phyloP scores from a whole-genome alignment of 2,113 vertebrate species.

The Halcyon senegalensis region DNA sequence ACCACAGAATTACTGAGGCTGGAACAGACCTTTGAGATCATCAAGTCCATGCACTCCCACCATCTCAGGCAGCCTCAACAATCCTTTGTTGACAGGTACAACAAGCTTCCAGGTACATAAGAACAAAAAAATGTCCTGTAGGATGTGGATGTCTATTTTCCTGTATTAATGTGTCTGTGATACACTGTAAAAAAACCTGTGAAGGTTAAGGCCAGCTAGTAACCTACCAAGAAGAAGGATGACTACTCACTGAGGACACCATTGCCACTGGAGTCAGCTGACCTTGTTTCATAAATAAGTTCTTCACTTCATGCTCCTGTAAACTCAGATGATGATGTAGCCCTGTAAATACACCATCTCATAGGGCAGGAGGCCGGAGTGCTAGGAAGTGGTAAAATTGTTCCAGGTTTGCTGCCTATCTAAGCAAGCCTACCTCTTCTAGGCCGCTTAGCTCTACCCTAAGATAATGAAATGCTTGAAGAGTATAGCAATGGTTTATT shows the following conservation, averaged over 20 bases:
- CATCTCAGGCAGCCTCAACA: neutral
- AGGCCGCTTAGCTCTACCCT: neutral
- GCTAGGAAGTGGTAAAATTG: neutral
- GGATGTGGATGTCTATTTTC: neutral
- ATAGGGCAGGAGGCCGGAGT: neutral
- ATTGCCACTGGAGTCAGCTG: neutral
- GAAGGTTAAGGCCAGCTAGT: neutral
- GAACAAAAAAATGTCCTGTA: neutral
- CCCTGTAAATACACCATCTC: neutral
- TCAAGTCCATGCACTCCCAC: fast-evolving
- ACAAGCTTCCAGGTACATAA: neutral
- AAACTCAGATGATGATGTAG: neutral
- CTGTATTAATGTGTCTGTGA: neutral
- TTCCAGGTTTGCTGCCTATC: neutral
- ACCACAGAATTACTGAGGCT: too few species aligned
- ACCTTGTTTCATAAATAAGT: neutral
- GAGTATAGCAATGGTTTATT: neutral
- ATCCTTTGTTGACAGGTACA: neutral
- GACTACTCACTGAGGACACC: neutral
- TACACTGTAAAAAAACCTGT: neutral
- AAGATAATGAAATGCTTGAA: neutral
- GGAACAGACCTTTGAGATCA: too few species aligned
- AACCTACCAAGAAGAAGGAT: neutral
- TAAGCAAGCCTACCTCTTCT: neutral
- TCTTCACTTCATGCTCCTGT: neutral